Base-by-base conservation (phyloP, 2,797 vertebrate species). In the Iguana delicatissima region DNA sequence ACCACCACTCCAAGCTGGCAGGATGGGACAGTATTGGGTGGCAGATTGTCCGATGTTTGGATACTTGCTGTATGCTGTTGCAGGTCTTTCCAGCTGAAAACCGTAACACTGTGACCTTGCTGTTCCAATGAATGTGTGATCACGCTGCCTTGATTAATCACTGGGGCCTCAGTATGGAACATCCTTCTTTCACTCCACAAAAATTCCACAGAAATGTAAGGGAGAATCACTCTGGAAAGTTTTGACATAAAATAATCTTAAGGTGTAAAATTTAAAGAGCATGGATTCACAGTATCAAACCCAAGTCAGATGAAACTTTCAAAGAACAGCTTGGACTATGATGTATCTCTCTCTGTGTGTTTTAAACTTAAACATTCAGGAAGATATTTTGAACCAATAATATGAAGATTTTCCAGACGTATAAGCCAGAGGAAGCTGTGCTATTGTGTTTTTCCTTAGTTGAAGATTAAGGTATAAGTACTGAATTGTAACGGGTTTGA, bases 381-480 rank as follows among this genome's bases (percentile, higher is more conserved):
- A 38, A 88, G 74, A 76, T 57, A 57, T 93, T 95, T 87, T 57
- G 92, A 95, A 92, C 0, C 0, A 64, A n/a, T 91, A 73, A 79
- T 95, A 95, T 81, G 67, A 83, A 92, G n/a, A 83, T 88, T 32
- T 86, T 86, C 84, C 83, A 93, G 89, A 90, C 83, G 55, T 24
- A 52, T 87, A 94, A 93, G 85, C 76, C 89, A 84, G 87, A 89
- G 62, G 90, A 93, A 91, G 84, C 80, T 86, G 57, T 88, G 73
- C 52, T 93, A 89, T 92, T 89, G 77, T 89, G 91, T 88, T 86
- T 80, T 88, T 86, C 24, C 64, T 13, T 69, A 29, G 14, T 77
- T 92, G 91, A 95, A 93, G 90, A 89, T 92, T 88, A 91, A 85
- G 74, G 91, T 89, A 82, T 91, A 94, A 93, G 4, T 84, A 62